A percentile compares a stretch with the other conserved stretches of the same genome.
Evolutionary conservation across 2,888 invertebrate genomes (phyloP).

Genomic region (Conistra vaccinii): DNA sequence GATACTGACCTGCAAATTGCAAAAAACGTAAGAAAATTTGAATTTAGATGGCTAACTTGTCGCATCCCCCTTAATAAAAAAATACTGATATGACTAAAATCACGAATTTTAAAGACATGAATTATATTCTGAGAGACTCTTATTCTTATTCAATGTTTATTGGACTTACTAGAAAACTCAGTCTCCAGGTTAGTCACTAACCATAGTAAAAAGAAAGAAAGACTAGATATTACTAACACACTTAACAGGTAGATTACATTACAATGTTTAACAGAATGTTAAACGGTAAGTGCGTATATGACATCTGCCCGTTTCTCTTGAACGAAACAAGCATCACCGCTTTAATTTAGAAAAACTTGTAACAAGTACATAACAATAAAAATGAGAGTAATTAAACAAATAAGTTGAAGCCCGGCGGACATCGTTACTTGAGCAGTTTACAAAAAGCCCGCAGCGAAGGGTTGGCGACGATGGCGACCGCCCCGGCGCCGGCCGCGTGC

Average conservation of each 20-base stretch:
- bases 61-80: too few species aligned
- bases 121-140: background rate
- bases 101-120: background rate
- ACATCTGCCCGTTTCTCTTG: background rate
- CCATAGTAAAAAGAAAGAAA: too few species aligned
- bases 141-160: background rate
- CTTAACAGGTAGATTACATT: background rate
- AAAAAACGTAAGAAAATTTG: too few species aligned
- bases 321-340: background rate
- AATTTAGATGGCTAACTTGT: too few species aligned
- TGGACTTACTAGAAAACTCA: background rate
- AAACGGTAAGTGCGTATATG: background rate
- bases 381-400: slow-evolving; percentile 42
- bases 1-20: too few species aligned
- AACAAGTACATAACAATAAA: slow-evolving; percentile 14
- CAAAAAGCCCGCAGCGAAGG: slow-evolving; percentile 18
- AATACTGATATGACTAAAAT: background rate
- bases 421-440: slow-evolving; percentile 28
- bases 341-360: background rate
- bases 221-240: background rate
- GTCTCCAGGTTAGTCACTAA: too few species aligned
- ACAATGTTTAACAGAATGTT: background rate
- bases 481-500: background rate
- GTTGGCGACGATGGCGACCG: background rate
- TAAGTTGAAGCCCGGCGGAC: slow-evolving; percentile 9